Evolutionary conservation across 2,888 invertebrate species (phyloP).

Genomic region (Yponomeuta evonymella): DNA sequence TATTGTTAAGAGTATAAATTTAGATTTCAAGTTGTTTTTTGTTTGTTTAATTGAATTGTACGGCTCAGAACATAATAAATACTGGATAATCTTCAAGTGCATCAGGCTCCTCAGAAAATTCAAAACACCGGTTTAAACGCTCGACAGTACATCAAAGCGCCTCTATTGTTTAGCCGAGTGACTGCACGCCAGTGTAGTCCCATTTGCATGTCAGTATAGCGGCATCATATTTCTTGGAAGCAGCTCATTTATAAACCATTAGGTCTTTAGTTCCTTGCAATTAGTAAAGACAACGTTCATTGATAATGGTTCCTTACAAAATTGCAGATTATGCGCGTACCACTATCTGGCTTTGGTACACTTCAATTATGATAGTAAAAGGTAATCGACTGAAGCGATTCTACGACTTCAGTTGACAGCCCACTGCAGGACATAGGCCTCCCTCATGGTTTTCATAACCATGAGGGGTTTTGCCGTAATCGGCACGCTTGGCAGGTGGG

Average conservation of each 20-base stretch:
- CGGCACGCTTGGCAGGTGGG: no score
- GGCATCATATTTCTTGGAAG: slow-evolving; percentile 8
- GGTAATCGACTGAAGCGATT: no score
- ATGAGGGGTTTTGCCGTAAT: no score
- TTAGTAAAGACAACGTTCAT: slow-evolving; percentile 5
- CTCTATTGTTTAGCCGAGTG: slow-evolving; percentile 3
- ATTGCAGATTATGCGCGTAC: background rate
- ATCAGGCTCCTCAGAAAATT: background rate
- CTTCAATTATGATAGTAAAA: no score
- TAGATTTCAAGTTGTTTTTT: no score
- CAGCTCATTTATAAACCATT: slow-evolving; percentile 7
- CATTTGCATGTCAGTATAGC: slow-evolving; percentile 42
- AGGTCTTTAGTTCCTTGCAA: slow-evolving; percentile 11
- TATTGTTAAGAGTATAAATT: no score
- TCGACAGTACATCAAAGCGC: background rate
- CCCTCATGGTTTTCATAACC: no score
- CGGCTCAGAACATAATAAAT: no score
- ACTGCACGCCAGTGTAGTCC: slow-evolving; percentile 29
- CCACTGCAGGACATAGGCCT: no score
- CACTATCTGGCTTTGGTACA: no score
- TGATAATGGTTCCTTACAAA: background rate
- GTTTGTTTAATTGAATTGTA: no score
- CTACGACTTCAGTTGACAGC: no score
- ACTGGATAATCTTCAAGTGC: background rate
- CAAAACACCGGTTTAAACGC: background rate